These are phyloP conservation scores for Stictonetta naevosa DNA, from an alignment of 2,113 vertebrate species.

Conservation along the genomic window DNA sequence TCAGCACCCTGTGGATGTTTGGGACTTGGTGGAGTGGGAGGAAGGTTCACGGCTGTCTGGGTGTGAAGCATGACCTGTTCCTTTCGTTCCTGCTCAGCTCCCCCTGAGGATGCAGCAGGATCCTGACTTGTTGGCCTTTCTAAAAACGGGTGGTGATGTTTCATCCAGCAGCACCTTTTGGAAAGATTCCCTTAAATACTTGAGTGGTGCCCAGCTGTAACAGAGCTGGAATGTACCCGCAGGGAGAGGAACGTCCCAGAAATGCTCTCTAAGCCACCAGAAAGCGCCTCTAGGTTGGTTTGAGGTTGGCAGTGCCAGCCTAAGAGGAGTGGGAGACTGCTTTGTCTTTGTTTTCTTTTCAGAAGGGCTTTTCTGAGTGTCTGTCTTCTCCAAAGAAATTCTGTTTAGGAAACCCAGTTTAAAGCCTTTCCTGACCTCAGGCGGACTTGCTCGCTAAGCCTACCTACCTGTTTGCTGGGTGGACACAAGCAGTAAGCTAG, in stretches of 20 bases:
- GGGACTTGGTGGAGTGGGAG: background rate
- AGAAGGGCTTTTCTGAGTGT: background rate
- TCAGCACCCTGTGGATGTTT: background rate
- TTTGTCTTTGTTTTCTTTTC: background rate
- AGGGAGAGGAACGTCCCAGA: background rate
- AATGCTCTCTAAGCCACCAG: background rate
- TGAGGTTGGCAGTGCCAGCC: background rate
- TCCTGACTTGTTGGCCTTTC: background rate
- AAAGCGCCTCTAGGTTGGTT: background rate
- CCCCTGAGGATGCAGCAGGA: background rate
- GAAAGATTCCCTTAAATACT: background rate
- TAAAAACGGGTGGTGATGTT: background rate
- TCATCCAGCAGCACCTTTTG: background rate
- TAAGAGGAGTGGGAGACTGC: background rate
- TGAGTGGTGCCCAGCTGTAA: background rate
- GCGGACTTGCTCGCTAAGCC: background rate
- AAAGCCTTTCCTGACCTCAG: background rate
- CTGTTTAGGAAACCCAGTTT: background rate
- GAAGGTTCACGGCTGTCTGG: fast-evolving
- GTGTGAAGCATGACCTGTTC: background rate
- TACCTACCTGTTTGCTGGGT: background rate
- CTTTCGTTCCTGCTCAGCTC: background rate
- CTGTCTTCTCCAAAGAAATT: background rate
- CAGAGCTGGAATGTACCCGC: background rate
- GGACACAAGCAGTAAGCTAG: background rate